phyloP scores from a whole-genome alignment of 2,888 invertebrate genomes.

The Leucozona laternaria region DNA sequence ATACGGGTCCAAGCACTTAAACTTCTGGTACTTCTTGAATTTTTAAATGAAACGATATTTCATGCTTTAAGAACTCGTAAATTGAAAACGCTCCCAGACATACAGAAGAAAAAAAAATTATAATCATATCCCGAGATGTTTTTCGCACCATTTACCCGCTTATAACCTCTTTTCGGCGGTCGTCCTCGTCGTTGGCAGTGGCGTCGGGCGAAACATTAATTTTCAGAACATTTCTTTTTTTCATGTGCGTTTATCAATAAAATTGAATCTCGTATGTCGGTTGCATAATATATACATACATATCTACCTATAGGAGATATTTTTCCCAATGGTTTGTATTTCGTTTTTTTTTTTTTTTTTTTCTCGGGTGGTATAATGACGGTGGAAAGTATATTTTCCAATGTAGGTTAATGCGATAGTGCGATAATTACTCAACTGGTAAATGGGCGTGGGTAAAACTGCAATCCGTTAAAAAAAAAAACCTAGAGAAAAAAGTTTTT shows the following conservation, averaged over 20 bases:
- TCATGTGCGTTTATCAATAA: constrained; percentile 49
- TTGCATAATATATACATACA: constrained; percentile 48
- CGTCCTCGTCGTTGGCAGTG: neutral
- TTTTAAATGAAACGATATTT: neutral
- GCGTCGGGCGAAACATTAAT: constrained; percentile 19
- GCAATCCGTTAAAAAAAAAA: constrained; percentile 42
- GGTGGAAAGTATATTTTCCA: constrained; percentile 58
- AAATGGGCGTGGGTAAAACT: constrained; percentile 74
- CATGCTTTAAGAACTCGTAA: neutral
- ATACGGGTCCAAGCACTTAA: constrained; percentile 2
- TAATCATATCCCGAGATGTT: constrained; percentile 16
- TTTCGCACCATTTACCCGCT: constrained; percentile 21
- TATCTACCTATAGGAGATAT: constrained; percentile 28
- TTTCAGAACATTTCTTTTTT: constrained; percentile 28
- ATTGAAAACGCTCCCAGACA: constrained; percentile 5
- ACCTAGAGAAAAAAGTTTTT: constrained; percentile 10
- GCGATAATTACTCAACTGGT: constrained; percentile 74
- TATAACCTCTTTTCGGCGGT: neutral
- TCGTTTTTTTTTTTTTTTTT: neutral
- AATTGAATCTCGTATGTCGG: constrained; percentile 42
- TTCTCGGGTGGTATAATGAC: constrained; percentile 33
- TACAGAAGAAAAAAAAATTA: neutral
- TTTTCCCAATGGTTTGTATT: constrained; percentile 5
- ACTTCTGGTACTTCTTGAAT: neutral
- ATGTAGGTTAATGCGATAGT: constrained; percentile 75